phyloP scores from a whole-genome alignment of 2,888 invertebrate species.

The Drosophila meridiana region DNA sequence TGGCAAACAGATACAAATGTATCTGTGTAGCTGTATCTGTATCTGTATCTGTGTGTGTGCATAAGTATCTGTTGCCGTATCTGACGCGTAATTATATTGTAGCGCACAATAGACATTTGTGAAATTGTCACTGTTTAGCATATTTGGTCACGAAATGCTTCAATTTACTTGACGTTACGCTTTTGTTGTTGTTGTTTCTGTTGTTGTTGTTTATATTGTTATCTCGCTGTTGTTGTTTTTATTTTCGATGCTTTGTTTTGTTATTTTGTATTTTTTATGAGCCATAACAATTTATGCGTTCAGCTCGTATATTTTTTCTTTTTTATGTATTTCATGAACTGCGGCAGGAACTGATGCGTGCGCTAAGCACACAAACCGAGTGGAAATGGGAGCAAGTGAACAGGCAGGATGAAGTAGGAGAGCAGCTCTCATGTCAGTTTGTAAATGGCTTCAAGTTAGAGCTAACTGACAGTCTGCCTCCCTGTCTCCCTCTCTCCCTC shows the following conservation, averaged over 20 bases:
- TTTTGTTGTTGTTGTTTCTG: conserved; percentile 42
- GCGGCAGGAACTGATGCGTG: conserved; percentile 60
- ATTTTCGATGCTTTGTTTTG: conserved; percentile 27
- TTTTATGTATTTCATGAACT: conserved; percentile 35
- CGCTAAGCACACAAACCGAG: conserved; percentile 24
- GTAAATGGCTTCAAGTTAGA: conserved; percentile 16
- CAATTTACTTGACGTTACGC: conserved; percentile 59
- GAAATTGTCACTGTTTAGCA: conserved; percentile 83
- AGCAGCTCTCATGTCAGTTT: conserved; percentile 3
- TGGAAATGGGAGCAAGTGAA: conserved; percentile 24
- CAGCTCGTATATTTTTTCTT: conserved; percentile 18
- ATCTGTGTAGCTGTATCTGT: conserved; percentile 7
- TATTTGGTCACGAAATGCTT: conserved; percentile 83
- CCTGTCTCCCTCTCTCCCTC: background rate
- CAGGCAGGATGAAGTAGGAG: conserved; percentile 22
- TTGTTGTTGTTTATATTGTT: conserved; percentile 34
- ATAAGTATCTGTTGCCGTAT: conserved; percentile 53
- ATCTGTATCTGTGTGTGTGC: conserved; percentile 13
- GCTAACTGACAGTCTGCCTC: conserved; percentile 4
- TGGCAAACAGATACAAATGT: conserved; percentile 70
- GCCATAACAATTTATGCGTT: conserved; percentile 77
- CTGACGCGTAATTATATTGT: conserved; percentile 70
- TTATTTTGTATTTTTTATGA: conserved; percentile 68
- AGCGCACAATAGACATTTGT: conserved; percentile 76
- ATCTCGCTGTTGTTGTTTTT: conserved; percentile 28